Evolutionary conservation across 2,888 invertebrate genomes (phyloP).

Genomic region (Mesorhabditis spiculigera): DNA sequence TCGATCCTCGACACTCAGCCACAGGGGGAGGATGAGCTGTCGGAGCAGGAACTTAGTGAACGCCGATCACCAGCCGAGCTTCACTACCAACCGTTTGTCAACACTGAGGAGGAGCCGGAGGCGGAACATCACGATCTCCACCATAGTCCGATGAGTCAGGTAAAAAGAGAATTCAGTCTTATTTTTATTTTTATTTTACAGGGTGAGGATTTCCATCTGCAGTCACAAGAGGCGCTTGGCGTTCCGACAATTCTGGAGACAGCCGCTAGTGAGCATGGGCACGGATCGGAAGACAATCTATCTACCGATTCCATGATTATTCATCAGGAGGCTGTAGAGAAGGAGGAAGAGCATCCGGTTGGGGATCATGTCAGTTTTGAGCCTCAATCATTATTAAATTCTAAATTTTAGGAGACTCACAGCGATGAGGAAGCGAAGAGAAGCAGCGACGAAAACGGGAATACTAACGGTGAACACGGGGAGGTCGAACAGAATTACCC

Average conservation of each 20-base stretch:
- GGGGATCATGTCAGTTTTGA: not conserved
- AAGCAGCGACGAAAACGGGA: not conserved
- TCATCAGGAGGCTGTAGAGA: constrained; percentile 9
- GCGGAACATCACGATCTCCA: not conserved
- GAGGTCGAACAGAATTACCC: not conserved
- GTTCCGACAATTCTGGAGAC: not conserved
- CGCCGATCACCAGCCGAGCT: not conserved
- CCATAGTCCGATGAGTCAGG: constrained; percentile 6
- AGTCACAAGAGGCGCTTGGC: not conserved
- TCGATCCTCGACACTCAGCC: too few species aligned
- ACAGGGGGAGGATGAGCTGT: too few species aligned
- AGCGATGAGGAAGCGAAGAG: not conserved
- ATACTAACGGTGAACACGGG: not conserved
- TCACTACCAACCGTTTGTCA: not conserved
- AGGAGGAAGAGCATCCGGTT: constrained; percentile 2
- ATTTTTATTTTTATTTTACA: too few species aligned
- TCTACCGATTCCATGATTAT: constrained; percentile 28
- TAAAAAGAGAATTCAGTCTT: too few species aligned
- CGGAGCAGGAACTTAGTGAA: too few species aligned
- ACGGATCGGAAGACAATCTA: constrained; percentile 17
- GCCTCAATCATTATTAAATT: not conserved
- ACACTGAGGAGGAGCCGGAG: not conserved
- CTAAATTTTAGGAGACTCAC: not conserved
- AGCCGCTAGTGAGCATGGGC: not conserved
- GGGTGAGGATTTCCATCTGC: not conserved